A percentile compares a stretch with the other conserved stretches of the same genome.
Conservation (phyloP, 2,797 vertebrate species). For the Euthynnus affinis region DNA sequence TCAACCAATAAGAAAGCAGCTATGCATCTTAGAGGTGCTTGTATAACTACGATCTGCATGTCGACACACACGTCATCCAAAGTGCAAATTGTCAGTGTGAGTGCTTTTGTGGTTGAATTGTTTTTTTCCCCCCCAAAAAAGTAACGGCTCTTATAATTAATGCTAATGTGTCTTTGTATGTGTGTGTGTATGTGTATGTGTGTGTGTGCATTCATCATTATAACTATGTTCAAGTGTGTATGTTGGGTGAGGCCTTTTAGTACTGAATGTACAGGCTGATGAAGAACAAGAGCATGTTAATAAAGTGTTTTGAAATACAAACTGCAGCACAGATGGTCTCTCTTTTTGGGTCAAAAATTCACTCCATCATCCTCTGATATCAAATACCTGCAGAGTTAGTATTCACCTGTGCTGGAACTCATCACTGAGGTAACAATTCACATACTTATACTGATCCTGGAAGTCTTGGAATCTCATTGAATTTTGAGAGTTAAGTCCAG, state of each 20-base stretch:
- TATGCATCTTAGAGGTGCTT: neutral
- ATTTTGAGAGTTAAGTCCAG: too few relatives aligned
- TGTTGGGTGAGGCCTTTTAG: conserved; percentile 35
- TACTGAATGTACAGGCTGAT: conserved; percentile 29
- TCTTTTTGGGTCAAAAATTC: conserved; percentile 1
- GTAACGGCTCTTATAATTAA: conserved; percentile 43
- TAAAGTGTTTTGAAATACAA: conserved; percentile 59
- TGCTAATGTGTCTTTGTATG: conserved; percentile 17
- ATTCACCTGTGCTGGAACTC: neutral
- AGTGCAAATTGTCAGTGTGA: neutral
- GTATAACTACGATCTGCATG: neutral
- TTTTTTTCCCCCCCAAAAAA: conserved; percentile 1
- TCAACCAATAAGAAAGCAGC: conserved; percentile 1
- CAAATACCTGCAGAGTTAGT: neutral
- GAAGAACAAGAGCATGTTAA: conserved; percentile 46
- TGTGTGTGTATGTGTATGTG: conserved; percentile 18
- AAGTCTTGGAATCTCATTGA: too few relatives aligned
- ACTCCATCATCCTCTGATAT: neutral
- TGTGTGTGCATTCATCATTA: neutral
- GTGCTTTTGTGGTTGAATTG: neutral
- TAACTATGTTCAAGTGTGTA: neutral
- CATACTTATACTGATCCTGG: neutral
- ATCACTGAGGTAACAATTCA: neutral
- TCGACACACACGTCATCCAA: neutral
- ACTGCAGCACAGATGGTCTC: neutral